Evolutionary conservation across 2,797 vertebrate genomes (phyloP).

Genomic region (Pelochelys cantorii): DNA sequence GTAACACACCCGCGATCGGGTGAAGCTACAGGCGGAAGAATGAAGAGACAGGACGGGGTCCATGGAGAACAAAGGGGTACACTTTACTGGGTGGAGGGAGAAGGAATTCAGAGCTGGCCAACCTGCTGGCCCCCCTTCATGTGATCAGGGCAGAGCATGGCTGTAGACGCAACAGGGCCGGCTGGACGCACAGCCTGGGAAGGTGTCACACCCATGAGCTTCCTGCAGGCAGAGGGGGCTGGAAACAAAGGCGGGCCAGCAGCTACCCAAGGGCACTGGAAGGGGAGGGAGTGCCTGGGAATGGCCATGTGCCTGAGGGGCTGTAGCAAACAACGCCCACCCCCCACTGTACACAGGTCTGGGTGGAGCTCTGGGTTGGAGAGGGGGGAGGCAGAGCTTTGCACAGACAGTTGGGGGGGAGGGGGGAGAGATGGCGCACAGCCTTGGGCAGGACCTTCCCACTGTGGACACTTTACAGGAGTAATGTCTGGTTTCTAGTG

Average conservation of each 20-base stretch:
- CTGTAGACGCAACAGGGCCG: rapidly evolving
- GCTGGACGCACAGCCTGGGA: neutral
- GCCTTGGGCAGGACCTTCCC: no score
- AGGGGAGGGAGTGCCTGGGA: no score
- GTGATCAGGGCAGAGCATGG: neutral
- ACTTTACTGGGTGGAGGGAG: no score
- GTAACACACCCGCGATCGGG: neutral
- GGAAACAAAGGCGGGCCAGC: no score
- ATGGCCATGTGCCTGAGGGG: neutral
- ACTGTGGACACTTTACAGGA: no score
- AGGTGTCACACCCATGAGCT: neutral
- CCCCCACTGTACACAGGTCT: neutral
- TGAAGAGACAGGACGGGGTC: neutral
- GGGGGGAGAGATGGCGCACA: no score
- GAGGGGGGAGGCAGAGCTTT: neutral
- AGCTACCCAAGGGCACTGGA: neutral
- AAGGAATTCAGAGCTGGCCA: neutral
- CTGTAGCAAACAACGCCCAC: neutral
- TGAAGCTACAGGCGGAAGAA: neutral
- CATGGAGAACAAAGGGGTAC: no score
- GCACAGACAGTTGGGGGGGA: no score
- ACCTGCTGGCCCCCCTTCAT: no score
- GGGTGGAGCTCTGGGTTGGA: no score
- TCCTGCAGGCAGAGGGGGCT: no score
- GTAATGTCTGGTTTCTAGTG: no score